A percentile compares a stretch with the other conserved stretches of the same genome.
Evolutionary conservation across 2,113 vertebrate genomes (phyloP).

Genomic region (Anthoscopus minutus): DNA sequence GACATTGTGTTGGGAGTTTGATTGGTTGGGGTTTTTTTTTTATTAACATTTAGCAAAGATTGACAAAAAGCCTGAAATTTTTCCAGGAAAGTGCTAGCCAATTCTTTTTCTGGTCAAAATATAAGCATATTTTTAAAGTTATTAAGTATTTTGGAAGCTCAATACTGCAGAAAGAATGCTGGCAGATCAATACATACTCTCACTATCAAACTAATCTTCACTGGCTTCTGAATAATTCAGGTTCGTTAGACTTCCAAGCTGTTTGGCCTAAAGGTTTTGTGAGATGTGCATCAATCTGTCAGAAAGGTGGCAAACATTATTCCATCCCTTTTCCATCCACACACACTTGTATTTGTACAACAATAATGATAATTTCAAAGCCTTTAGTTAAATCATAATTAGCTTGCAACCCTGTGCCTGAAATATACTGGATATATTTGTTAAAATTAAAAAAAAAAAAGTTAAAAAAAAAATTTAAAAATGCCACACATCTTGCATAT

Average conservation of each 20-base stretch:
- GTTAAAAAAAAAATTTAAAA: neutral
- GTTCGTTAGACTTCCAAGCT: slow-evolving; percentile 18
- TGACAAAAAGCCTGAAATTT: fast-evolving
- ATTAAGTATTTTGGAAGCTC: neutral
- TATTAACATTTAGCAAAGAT: neutral
- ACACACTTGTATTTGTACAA: neutral
- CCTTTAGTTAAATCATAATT: neutral
- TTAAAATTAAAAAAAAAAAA: neutral
- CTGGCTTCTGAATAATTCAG: slow-evolving; percentile 67
- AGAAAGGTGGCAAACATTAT: neutral
- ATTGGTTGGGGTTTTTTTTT: neutral
- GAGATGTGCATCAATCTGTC: slow-evolving; percentile 6
- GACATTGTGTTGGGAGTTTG: fast-evolving
- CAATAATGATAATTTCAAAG: neutral
- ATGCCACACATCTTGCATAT: fast-evolving
- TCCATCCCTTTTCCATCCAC: neutral
- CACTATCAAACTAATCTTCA: slow-evolving; percentile 44
- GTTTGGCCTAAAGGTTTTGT: slow-evolving; percentile 31
- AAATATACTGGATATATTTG: neutral
- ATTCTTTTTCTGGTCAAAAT: neutral
- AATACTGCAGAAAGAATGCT: neutral
- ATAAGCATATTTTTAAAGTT: neutral
- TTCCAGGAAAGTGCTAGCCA: fast-evolving
- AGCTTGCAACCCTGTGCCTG: neutral
- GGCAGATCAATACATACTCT: slow-evolving; percentile 43